Conservation (phyloP, 2,888 invertebrate species). For the Megaustenia siamemsis region DNA sequence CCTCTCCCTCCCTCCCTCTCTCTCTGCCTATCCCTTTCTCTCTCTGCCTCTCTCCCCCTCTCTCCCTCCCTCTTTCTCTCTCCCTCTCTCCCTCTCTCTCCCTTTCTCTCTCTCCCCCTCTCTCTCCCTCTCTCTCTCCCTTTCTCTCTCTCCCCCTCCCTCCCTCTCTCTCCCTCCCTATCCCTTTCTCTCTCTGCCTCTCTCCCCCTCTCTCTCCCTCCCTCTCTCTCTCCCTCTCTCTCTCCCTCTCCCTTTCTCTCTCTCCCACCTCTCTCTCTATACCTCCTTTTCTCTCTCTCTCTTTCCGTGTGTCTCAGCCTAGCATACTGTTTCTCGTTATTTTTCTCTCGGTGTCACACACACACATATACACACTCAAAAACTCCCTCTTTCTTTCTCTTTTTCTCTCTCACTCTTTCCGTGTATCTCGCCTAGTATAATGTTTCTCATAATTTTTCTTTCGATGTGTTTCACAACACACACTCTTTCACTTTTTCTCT, state of each 20-base stretch:
- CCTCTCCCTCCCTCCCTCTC: too few species aligned
- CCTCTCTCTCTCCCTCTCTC: neutral
- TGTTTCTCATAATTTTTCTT: too few species aligned
- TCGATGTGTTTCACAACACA: too few species aligned
- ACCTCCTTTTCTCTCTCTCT: neutral
- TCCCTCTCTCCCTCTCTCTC: neutral
- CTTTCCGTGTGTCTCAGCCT: neutral
- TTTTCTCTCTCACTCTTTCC: too few species aligned
- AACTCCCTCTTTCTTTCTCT: too few species aligned
- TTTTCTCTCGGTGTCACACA: neutral
- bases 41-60: neutral
- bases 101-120: neutral
- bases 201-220: neutral
- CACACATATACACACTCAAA: too few species aligned
- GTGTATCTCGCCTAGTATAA: too few species aligned
- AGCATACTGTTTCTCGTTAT: neutral
- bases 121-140: neutral
- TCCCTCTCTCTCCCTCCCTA: neutral
- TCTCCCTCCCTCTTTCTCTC: neutral
- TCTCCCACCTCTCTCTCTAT: neutral
- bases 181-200: neutral
- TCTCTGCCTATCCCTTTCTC: too few species aligned
- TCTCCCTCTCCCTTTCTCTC: neutral
- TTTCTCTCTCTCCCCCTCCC: neutral
- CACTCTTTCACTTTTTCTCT: too few species aligned